Conservation (phyloP, 92 coral and sea anemone genomes). For the Paragorgia papillata region DNA sequence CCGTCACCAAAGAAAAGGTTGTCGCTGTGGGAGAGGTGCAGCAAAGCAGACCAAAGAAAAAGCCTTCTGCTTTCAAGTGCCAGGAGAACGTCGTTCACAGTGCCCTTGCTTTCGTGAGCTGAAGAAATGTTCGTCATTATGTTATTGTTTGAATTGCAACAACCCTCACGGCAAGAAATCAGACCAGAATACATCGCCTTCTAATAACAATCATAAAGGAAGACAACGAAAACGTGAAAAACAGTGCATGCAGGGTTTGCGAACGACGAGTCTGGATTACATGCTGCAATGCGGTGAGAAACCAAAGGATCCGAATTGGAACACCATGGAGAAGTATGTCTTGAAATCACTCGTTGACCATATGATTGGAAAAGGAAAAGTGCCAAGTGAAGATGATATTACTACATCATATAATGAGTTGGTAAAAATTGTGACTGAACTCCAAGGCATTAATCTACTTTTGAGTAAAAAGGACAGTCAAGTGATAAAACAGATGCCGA, state of each 20-base stretch:
- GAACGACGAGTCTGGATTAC: slow-evolving; percentile 6
- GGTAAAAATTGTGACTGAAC: not conserved
- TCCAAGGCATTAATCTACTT: not conserved
- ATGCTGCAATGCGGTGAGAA: slow-evolving; percentile 3
- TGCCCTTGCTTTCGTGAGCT: slow-evolving; percentile 19
- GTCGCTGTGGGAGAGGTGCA: not conserved
- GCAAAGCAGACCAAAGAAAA: slow-evolving; percentile 12
- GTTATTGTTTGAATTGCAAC: slow-evolving; percentile 8
- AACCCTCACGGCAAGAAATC: slow-evolving; percentile 11
- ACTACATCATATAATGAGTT: slow-evolving; percentile 9
- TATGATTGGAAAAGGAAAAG: not conserved
- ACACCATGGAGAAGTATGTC: slow-evolving; percentile 18
- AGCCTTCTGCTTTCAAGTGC: slow-evolving; percentile 14
- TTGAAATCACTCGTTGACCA: slow-evolving; percentile 18
- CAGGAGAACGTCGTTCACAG: slow-evolving; percentile 23
- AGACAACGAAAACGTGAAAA: slow-evolving; percentile 10
- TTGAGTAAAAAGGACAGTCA: not conserved
- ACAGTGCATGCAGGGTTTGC: slow-evolving; percentile 8
- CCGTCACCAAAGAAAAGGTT: not conserved
- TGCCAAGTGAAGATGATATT: not conserved
- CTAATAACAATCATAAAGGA: too few relatives aligned
- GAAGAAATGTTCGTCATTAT: not conserved
- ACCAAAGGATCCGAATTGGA: too few relatives aligned
- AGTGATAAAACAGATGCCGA: not conserved
- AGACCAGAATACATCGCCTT: not conserved